These are phyloP conservation scores for Aptenodytes patagonicus DNA, from an alignment of 2,113 vertebrate species.

Conservation along the genomic window DNA sequence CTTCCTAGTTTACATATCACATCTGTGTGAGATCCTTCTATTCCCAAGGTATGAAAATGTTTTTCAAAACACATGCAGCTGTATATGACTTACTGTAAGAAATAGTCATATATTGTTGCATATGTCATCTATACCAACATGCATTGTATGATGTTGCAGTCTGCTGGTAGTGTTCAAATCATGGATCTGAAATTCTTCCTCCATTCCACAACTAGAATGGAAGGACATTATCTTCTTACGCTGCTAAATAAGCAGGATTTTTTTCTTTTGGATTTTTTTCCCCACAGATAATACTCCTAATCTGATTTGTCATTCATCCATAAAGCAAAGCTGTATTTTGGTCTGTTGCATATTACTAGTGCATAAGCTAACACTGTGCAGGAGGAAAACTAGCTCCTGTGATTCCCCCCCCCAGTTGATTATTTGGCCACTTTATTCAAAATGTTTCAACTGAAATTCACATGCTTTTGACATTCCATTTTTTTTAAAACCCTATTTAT, in stretches of 20 bases:
- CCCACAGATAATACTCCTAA: not conserved
- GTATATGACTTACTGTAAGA: not conserved
- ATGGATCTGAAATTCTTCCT: not conserved
- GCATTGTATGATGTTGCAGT: not conserved
- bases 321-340: not conserved
- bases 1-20: not conserved
- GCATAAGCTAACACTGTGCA: not conserved
- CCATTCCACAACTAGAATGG: not conserved
- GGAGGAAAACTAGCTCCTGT: not conserved
- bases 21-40: not conserved
- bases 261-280: not conserved
- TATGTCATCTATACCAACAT: not conserved
- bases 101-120: not conserved
- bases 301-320: not conserved
- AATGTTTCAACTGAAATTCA: not conserved
- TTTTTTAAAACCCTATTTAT: not conserved
- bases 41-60: not conserved
- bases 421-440: not conserved
- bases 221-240: conserved; percentile 1
- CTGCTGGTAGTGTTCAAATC: not conserved
- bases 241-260: not conserved
- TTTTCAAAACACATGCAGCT: not conserved
- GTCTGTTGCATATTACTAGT: not conserved
- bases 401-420: not conserved
- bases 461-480: not conserved